phyloP scores from a whole-genome alignment of 2,113 vertebrate genomes.

The Caloenas nicobarica region DNA sequence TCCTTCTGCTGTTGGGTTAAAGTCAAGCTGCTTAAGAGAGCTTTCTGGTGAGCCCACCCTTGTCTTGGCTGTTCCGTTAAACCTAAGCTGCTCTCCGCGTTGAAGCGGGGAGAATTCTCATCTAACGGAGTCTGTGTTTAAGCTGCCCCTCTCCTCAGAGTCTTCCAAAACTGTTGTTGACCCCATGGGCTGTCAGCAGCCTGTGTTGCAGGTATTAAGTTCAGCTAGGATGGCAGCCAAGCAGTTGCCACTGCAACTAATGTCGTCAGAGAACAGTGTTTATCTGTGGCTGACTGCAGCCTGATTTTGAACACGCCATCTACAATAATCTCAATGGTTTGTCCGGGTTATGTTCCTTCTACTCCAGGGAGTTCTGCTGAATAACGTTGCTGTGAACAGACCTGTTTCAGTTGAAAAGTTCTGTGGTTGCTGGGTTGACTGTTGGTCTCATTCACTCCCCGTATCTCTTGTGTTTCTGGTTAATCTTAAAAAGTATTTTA shows the following conservation, averaged over 20 bases:
- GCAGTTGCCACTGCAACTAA: conserved; percentile 34
- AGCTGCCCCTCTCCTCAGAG: background rate
- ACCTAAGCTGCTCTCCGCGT: background rate
- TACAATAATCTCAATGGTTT: background rate
- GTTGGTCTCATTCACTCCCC: background rate
- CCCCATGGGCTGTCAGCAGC: background rate
- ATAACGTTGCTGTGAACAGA: background rate
- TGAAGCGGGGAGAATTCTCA: background rate
- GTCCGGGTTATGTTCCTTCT: background rate
- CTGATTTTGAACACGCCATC: background rate
- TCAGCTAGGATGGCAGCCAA: conserved; percentile 58
- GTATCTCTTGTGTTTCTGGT: background rate
- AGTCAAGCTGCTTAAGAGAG: conserved; percentile 21
- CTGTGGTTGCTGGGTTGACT: background rate
- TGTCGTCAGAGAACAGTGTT: conserved; percentile 45
- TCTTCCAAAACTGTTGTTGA: background rate
- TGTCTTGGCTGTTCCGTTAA: background rate
- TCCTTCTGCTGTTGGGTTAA: conserved; percentile 7
- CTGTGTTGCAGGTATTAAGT: conserved; percentile 49
- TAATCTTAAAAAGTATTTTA: background rate
- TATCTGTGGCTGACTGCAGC: conserved; percentile 14
- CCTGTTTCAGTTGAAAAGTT: background rate
- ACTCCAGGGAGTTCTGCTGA: background rate
- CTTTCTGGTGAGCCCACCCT: background rate
- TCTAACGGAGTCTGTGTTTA: background rate